Evolutionary conservation across 2,113 vertebrate species (phyloP), one percentile per base, ranked within the genome.

Genomic region (Albula glossodonta): DNA sequence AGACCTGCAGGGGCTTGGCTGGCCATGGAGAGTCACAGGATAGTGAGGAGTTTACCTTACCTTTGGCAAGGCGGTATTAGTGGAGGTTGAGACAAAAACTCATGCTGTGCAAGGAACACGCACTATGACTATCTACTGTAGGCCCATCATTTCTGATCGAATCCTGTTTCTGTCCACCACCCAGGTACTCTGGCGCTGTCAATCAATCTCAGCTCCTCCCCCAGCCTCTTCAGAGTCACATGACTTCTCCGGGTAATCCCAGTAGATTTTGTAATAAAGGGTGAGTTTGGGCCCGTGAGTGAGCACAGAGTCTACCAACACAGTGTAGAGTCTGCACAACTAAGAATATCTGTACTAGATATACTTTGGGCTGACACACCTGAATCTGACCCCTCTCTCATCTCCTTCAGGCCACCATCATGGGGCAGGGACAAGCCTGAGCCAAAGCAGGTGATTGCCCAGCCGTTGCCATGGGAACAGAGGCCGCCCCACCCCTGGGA

Each of bases 401-500:
- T 89, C 56, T 84, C 51, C 80, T 85, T 31, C 84, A 91, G 90
- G 85, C 89, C 81, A 52, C 82, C 85, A 80, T 83, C 89, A 57
- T 74, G 80, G 49, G 93, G 91, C 86, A 94, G 91, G 83, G 96
- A 95, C 78, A 96, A 97, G 91, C 57, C 95, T 86, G 94, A 95
- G 57, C 90, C 93, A 6, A 90, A 92, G 85, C 93, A 96, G 81
- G 91, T 93, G 82, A 96, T 94, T 83, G 96, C 96, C 51, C 97
- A 96, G 91, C 92, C 91, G 3, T 56, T 95, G 84, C 93, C 94
- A 2, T 95, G 95, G 83, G 96, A 96, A 12, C 94, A 96, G 74
- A 93, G 94, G 70, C 94, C 94, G 86, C 94, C 94, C 0, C 95
- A 93, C 83, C 87, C 95, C 17, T 98, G 97, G 96, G 96, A 96